Percentiles rank a stretch among this genome's conserved stretches.
Conservation (phyloP, 2,888 invertebrate species). For the Eubasilissa splendida region DNA sequence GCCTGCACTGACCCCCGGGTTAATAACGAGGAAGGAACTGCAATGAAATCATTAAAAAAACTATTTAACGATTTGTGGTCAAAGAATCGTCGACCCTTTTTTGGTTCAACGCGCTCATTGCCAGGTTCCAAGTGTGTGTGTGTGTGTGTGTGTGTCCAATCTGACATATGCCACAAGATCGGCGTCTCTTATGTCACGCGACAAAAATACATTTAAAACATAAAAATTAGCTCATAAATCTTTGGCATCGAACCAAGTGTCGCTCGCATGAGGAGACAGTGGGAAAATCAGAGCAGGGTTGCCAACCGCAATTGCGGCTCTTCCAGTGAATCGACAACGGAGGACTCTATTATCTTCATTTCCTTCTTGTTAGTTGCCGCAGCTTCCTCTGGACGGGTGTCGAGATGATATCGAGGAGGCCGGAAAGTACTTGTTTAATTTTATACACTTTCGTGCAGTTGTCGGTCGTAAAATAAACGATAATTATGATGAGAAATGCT, state of each 20-base stretch:
- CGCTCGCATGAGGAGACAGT: not conserved
- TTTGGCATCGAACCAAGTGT: slow-evolving; percentile 54
- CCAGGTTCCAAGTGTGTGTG: not conserved
- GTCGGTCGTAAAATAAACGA: no score
- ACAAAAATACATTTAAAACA: slow-evolving; percentile 35
- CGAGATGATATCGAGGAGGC: no score
- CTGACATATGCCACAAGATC: slow-evolving; percentile 29
- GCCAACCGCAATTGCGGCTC: not conserved
- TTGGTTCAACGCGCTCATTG: slow-evolving; percentile 22
- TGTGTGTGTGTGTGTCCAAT: slow-evolving; percentile 1
- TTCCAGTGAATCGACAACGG: no score
- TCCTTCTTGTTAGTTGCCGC: no score
- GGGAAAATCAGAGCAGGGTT: slow-evolving; percentile 12
- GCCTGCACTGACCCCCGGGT: no score
- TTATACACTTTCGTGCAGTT: no score
- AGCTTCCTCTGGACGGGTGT: no score
- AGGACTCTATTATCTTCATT: no score
- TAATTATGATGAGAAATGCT: no score
- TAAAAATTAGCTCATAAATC: slow-evolving; percentile 56
- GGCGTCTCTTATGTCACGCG: slow-evolving; percentile 32
- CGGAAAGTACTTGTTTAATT: no score
- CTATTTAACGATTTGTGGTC: not conserved
- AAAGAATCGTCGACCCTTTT: not conserved
- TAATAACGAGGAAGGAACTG: no score
- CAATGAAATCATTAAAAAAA: no score